Evolutionary conservation across 2,797 vertebrate species (phyloP).

Genomic region (Hybognathus amarus): DNA sequence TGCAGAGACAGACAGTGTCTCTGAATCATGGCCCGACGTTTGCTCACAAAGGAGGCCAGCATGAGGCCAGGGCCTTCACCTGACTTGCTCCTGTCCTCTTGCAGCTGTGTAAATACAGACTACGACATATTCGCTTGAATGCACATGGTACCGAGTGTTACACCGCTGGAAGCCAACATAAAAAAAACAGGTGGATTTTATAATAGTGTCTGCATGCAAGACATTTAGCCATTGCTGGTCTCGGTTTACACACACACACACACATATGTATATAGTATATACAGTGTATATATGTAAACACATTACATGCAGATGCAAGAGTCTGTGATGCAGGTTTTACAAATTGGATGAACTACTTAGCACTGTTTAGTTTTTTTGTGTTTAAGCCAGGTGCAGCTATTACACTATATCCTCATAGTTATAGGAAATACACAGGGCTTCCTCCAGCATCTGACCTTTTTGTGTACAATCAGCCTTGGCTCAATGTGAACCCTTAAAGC

Average conservation of each 20-base stretch:
- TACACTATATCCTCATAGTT: constrained; percentile 14
- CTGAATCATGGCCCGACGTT: constrained; percentile 42
- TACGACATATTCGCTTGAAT: constrained; percentile 34
- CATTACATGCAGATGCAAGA: not conserved
- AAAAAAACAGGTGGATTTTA: constrained; percentile 50
- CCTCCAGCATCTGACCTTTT: constrained; percentile 55
- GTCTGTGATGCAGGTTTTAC: constrained; percentile 1
- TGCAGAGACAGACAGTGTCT: constrained; percentile 48
- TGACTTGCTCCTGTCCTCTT: constrained; percentile 55
- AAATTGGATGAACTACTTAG: constrained; percentile 17
- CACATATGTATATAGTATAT: too few species aligned
- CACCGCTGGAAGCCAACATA: constrained; percentile 4
- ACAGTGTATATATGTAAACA: not conserved
- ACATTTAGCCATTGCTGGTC: constrained; percentile 1
- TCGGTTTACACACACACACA: not conserved
- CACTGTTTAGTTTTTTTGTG: constrained; percentile 11
- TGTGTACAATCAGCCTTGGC: constrained; percentile 63
- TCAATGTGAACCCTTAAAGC: constrained; percentile 48
- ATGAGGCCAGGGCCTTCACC: constrained; percentile 57
- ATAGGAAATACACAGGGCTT: constrained; percentile 18
- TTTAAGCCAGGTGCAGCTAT: constrained; percentile 27
- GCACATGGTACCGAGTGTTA: not conserved
- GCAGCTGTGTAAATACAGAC: constrained; percentile 62
- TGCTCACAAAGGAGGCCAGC: constrained; percentile 36
- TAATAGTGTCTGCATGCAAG: constrained; percentile 39